Base-by-base conservation (phyloP, 2,113 vertebrate species). In the Irena cyanogastra region DNA sequence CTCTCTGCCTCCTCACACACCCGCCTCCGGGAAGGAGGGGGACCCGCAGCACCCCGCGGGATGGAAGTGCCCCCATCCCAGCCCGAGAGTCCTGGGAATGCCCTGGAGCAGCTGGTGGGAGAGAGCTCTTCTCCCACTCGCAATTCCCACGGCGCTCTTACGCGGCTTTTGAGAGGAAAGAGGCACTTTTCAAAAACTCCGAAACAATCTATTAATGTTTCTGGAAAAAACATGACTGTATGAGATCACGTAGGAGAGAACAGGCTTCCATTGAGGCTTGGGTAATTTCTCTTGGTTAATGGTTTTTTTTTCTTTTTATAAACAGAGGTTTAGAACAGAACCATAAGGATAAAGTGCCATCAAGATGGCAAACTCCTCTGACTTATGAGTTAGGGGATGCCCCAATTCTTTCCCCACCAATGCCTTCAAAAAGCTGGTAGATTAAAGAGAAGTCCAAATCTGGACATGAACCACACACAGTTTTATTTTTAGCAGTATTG, bases 131-230 rank as follows among this genome's bases (percentile, higher is more conserved):
- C 33, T 24, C 47, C 30, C 69, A 8, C 56, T 16, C 8, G 1
- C 41, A 10, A 7, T 14, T 68, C 69, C 33, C 61, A 8, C 5
- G 7, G 1, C 0, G 2, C 12, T 0, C 27, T 47, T 10, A 9
- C 41, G 1, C 31, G 8, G 49, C 37, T 44, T 70, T 37, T 59
- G 19, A 24, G 56, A 60, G 30, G 30, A 70, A 59, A 72, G 8
- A 83, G 56, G 52, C 8, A 3, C 24, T 44, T 49, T 15, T 15
- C 4, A 41, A 83, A 82, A 88, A 35, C 30, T 60, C 31, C 68
- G 7, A 19, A 52, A 14, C 23, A 33, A 9, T 44, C 49, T 72
- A 4, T 53, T 50, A 37, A 47, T 44, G 27, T 41, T 90, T 89
- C 57, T 49, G 57, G 30, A 80, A 69, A 41, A 76, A 45, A 13